Percentiles rank a stretch among this genome's conserved stretches.
Evolutionary conservation across 2,797 vertebrate genomes (phyloP).

Genomic region (Acrossocheilus fasciatus): DNA sequence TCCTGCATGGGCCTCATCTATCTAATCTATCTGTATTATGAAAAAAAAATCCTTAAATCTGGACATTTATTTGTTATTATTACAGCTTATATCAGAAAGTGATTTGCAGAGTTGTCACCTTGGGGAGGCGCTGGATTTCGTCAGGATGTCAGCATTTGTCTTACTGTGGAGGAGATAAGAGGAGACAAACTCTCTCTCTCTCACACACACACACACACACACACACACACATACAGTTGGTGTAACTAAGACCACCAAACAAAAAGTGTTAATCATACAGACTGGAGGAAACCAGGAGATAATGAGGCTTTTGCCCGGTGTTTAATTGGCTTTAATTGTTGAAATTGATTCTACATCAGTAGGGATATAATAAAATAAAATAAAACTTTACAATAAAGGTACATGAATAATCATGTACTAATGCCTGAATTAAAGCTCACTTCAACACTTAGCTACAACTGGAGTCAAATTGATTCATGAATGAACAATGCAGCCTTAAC

Average conservation of each 20-base stretch:
- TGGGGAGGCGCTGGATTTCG: slow-evolving; percentile 20
- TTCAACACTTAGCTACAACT: too few species aligned
- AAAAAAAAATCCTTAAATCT: slow-evolving; percentile 20
- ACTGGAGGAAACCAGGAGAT: slow-evolving; percentile 50
- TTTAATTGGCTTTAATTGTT: slow-evolving; percentile 54
- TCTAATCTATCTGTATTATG: slow-evolving; percentile 5
- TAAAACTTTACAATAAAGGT: background rate
- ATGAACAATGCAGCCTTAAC: too few species aligned
- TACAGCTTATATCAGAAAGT: slow-evolving; percentile 27
- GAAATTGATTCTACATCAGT: slow-evolving; percentile 46
- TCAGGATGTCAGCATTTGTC: slow-evolving; percentile 26
- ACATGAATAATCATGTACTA: background rate
- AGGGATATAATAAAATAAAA: background rate
- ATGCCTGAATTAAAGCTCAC: too few species aligned
- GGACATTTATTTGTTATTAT: slow-evolving; percentile 39
- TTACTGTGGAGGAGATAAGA: slow-evolving; percentile 26
- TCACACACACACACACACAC: background rate
- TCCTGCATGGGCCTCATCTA: slow-evolving; percentile 1
- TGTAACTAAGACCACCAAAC: slow-evolving; percentile 47
- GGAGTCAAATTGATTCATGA: too few species aligned
- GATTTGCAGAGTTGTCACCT: slow-evolving; percentile 34
- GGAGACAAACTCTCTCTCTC: slow-evolving; percentile 4
- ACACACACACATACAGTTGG: slow-evolving; percentile 8
- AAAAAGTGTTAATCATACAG: slow-evolving; percentile 59
- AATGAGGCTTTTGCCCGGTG: slow-evolving; percentile 57